Conservation (phyloP, 2,888 invertebrate species). For the Portevinia maculata region DNA sequence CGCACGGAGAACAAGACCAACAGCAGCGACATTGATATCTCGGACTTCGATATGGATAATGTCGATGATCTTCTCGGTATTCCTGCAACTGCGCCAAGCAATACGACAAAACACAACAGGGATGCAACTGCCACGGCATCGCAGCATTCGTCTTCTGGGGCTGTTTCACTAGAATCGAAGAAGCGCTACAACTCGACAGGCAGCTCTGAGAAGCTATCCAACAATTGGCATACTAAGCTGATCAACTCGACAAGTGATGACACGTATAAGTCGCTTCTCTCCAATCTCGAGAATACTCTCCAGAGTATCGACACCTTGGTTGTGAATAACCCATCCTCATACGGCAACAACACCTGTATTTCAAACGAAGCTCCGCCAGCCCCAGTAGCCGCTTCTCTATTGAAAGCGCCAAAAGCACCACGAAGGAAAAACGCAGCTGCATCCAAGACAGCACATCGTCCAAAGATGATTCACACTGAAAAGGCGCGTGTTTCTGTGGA, state of each 20-base stretch:
- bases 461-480: constrained; percentile 91
- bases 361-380: constrained; percentile 68
- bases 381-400: neutral
- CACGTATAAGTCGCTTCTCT: constrained; percentile 83
- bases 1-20: constrained; percentile 78
- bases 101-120: constrained; percentile 52
- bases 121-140: constrained; percentile 67
- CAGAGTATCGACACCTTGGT: constrained; percentile 83
- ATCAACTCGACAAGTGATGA: constrained; percentile 80
- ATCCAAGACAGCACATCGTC: constrained; percentile 83
- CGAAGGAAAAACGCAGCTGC: constrained; percentile 77
- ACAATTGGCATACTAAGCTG: constrained; percentile 80
- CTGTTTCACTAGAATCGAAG: constrained; percentile 68
- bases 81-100: constrained; percentile 41
- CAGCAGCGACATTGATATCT: constrained; percentile 80
- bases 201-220: constrained; percentile 65
- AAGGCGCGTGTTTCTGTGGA: constrained; percentile 85
- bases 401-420: constrained; percentile 54
- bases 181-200: constrained; percentile 76
- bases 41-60: constrained; percentile 81
- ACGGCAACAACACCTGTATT: constrained; percentile 52
- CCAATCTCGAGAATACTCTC: constrained; percentile 83
- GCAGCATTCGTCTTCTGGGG: constrained; percentile 74
- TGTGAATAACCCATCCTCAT: constrained; percentile 77
- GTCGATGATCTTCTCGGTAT: constrained; percentile 82